Evolutionary conservation across 2,113 vertebrate species (phyloP), one percentile per base, ranked within the genome.

Genomic region (Castor canadensis): DNA sequence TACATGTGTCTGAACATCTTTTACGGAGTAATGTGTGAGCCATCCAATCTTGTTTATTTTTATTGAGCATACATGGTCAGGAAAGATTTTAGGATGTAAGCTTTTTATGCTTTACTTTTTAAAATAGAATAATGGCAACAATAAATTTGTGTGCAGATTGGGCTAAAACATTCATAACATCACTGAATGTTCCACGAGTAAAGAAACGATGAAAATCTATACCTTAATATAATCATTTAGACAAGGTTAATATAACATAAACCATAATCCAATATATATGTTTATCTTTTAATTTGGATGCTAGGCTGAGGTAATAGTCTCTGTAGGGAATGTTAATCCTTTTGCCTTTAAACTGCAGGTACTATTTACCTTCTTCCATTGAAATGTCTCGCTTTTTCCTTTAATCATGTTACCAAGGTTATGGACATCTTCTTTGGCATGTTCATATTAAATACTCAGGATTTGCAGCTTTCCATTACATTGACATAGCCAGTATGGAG

Each of bases 221-320:
- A 81, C 35, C 8, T 67, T 58, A 81, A 30, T 45, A 28, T 66
- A 67, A 40, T 87, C 52, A 89, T 62, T 73, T 76, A 80, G 24
- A 73, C 22, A 91, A 64, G 56, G 16, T 91, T 93, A 95, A 84
- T 76, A 35, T 45, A 54, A 32, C 35, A 30, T 40, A 86, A 47
- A 6, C 35, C n/a, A 38, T 30, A n/a, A 49, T 82, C 40, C 67
- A 87, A 7, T 26, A 24, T 85, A 20, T 45, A 4, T 87, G 15
- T 82, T 87, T 96, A 3, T 87, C 75, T 79, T 56, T 86, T 83
- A 81, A 43, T 80, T 67, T 85, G 85, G 58, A 89, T 87, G 28
- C 17, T 58, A 35, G 22, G 9, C n/a, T 71, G n/a, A 72, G 67
- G 32, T 56, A 56, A 40, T 64, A 58, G 40, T 94, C 9, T 82